Base-by-base conservation (phyloP, 2,888 invertebrate genomes). In the Yponomeuta plumbellus region DNA sequence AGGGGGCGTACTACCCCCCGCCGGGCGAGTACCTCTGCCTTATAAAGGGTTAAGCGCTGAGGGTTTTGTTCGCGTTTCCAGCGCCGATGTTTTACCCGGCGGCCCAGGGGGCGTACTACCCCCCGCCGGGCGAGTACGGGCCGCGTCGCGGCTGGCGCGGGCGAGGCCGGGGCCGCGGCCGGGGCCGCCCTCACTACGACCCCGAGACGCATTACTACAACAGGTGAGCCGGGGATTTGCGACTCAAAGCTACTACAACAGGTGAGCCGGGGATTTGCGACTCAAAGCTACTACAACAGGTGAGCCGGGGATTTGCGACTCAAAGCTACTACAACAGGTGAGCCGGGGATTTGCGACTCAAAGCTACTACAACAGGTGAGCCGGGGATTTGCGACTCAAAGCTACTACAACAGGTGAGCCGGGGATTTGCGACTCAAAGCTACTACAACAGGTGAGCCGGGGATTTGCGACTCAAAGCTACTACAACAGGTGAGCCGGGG, bases 151-250 rank as follows among this genome's bases (percentile, higher is more conserved):
- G 74, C 17, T 71, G 71, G 62, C 69, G 71, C 5, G 68, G 72
- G 26, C 66, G 71, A 11, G 70, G 78, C 64, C 71, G 74, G 70
- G 71, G 78, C 70, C 61, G 79, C 72, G 71, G 79, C 52, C 70
- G 72, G 5, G 68, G 69, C 59, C 66, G 69, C 13, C 68, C 72
- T 67, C 77, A 17, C 79, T 84, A 88, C 59, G 88, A 89, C 1
- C 88, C 90, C 0, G 86, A 85, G 70, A 81, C 80, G 0, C 83
- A 83, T 78, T 88, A 89, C 68, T 87, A 88, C 71, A 84, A 79
- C 23, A n/a, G 61, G 88, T 88, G 2, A 73, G 78, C 74, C 20
- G 11, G 80, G 3, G 17, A 3, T 13, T 5, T 44, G 13, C 44
- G 44, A 17, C 44, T 17, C 44, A 13, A 17, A 44, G 44, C 44